Evolutionary conservation across 2,888 invertebrate species (phyloP).

Genomic region (Phaonia tiefii): DNA sequence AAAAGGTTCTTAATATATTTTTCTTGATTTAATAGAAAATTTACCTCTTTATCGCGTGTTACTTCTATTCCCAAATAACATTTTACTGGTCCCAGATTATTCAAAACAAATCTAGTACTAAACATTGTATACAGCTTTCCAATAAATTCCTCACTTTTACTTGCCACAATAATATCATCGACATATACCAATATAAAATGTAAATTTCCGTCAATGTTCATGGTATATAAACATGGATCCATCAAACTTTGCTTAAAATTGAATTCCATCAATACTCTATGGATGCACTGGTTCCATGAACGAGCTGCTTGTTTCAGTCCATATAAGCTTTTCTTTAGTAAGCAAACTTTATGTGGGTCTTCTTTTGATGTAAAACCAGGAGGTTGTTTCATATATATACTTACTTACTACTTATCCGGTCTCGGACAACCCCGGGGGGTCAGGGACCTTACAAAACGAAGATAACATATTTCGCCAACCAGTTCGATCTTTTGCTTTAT

Average conservation of each 20-base stretch:
- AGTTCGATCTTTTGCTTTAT: no score
- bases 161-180: conserved; percentile 39
- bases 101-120: conserved; percentile 17
- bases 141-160: conserved; percentile 23
- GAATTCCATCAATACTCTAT: no score
- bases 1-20: not conserved
- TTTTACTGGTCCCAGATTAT: conserved; percentile 15
- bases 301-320: no score
- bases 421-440: no score
- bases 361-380: no score
- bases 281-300: conserved; percentile 43
- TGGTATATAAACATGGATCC: conserved; percentile 29
- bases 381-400: no score
- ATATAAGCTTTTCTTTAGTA: conserved; percentile 37
- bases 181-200: conserved; percentile 35
- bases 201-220: not conserved
- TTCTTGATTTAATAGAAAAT: conserved; percentile 29
- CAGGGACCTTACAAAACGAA: no score
- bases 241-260: conserved; percentile 37
- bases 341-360: no score
- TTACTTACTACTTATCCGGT: conserved; percentile 1
- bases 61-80: conserved; percentile 14
- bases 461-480: no score
- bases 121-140: conserved; percentile 6
- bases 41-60: not conserved